phyloP scores from a whole-genome alignment of 1,140 invertebrate genomes.

The Drosophila paulistorum region DNA sequence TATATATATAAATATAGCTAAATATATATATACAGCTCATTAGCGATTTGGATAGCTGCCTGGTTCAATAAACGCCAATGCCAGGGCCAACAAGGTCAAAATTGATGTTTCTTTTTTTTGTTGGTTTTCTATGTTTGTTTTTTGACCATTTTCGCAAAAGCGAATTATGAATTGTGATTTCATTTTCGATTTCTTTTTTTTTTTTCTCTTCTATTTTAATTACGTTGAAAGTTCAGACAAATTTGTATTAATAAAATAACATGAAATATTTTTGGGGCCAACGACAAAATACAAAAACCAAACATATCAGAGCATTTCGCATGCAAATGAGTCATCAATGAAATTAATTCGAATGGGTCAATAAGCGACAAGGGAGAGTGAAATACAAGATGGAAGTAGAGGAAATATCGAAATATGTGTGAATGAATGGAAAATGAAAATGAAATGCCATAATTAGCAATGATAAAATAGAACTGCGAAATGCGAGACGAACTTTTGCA shows the following conservation, averaged over 20 bases:
- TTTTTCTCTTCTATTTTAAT: conserved; percentile 30
- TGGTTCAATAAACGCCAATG: conserved; percentile 71
- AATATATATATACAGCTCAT: conserved; percentile 28
- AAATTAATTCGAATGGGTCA: conserved; percentile 14
- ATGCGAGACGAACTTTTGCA: not conserved
- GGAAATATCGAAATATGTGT: not conserved
- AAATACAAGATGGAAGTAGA: not conserved
- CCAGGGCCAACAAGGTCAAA: conserved; percentile 59
- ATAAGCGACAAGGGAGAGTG: not conserved
- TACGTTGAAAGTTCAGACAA: conserved; percentile 58
- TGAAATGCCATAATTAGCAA: not conserved
- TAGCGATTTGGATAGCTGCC: conserved; percentile 39
- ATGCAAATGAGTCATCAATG: conserved; percentile 70
- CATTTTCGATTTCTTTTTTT: conserved; percentile 27
- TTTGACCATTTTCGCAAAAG: conserved; percentile 3
- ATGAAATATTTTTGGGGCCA: not conserved
- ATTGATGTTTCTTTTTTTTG: conserved; percentile 36
- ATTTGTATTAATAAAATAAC: conserved; percentile 7
- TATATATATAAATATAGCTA: conserved; percentile 17
- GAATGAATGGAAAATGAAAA: conserved; percentile 4
- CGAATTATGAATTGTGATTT: conserved; percentile 47
- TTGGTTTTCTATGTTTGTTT: not conserved
- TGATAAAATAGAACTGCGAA: not conserved
- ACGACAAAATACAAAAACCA: conserved; percentile 29
- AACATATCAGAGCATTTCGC: conserved; percentile 13